phyloP scores from a whole-genome alignment of 2,113 vertebrate species.

The Craseonycteris thonglongyai region DNA sequence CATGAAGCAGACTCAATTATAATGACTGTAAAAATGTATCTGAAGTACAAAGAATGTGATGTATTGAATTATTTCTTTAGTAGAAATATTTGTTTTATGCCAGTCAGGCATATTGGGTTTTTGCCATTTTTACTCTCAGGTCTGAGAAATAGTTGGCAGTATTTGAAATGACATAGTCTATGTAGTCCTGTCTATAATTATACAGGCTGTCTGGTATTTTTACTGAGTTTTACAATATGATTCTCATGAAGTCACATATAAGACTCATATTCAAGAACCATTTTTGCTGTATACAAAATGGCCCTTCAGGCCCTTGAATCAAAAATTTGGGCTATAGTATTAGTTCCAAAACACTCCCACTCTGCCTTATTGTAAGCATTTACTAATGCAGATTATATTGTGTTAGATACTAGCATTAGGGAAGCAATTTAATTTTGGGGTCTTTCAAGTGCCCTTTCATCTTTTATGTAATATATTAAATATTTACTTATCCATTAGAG shows the following conservation, averaged over 20 bases:
- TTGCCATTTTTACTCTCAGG: neutral
- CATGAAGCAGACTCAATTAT: neutral
- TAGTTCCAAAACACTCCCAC: neutral
- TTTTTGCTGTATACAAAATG: neutral
- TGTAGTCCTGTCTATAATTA: neutral
- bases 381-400: neutral
- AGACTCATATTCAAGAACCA: neutral
- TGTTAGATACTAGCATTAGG: neutral
- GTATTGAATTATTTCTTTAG: neutral
- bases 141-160: neutral
- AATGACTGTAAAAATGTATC: neutral
- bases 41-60: neutral
- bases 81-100: neutral
- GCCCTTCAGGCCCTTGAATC: neutral
- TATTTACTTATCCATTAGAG: conserved; percentile 50
- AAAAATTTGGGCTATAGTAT: neutral
- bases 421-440: neutral
- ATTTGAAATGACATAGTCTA: neutral
- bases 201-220: neutral
- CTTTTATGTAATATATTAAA: neutral
- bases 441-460: neutral
- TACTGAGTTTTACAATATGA: neutral
- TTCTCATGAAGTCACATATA: neutral
- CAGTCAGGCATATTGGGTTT: neutral
- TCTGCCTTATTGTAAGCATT: neutral